Conservation (phyloP, 2,888 invertebrate genomes). For the Asteroscopus sphinx region DNA sequence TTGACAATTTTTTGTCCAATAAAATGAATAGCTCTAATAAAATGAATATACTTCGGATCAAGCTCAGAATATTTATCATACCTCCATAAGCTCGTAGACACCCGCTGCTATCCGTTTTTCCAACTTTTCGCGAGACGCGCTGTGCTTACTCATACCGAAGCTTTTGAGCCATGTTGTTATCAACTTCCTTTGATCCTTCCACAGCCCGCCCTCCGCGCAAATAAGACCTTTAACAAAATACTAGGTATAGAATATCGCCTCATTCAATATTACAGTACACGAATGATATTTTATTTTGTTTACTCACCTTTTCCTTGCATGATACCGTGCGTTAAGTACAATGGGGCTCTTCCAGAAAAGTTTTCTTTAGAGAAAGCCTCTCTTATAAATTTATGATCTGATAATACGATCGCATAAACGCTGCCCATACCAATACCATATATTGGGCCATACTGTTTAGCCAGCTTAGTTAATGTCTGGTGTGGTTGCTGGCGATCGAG, state of each 20-base stretch:
- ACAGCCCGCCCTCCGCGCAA: slow-evolving; percentile 94
- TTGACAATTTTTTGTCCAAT: no score
- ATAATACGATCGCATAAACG: slow-evolving; percentile 93
- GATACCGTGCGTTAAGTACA: slow-evolving; percentile 95
- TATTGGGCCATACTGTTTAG: slow-evolving; percentile 92
- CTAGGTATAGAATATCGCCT: slow-evolving; percentile 6
- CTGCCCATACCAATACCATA: slow-evolving; percentile 94
- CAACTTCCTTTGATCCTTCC: slow-evolving; percentile 95
- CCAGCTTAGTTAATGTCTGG: slow-evolving; percentile 91
- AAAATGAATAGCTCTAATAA: no score
- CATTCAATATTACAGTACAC: background rate
- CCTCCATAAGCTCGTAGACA: slow-evolving; percentile 90
- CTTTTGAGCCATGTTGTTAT: slow-evolving; percentile 92
- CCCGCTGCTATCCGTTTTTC: slow-evolving; percentile 91
- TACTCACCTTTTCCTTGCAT: slow-evolving; percentile 96
- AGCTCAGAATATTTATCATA: slow-evolving; percentile 64
- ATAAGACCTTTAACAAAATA: slow-evolving; percentile 92
- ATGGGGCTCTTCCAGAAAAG: slow-evolving; percentile 94
- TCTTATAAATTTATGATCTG: slow-evolving; percentile 93
- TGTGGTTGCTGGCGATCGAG: slow-evolving; percentile 93
- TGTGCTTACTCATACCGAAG: slow-evolving; percentile 92
- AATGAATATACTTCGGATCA: background rate
- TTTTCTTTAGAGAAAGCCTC: slow-evolving; percentile 93
- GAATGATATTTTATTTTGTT: background rate
- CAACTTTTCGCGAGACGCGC: slow-evolving; percentile 90